Base-by-base conservation (phyloP, 2,113 vertebrate species). In the Nothoprocta perdicaria region DNA sequence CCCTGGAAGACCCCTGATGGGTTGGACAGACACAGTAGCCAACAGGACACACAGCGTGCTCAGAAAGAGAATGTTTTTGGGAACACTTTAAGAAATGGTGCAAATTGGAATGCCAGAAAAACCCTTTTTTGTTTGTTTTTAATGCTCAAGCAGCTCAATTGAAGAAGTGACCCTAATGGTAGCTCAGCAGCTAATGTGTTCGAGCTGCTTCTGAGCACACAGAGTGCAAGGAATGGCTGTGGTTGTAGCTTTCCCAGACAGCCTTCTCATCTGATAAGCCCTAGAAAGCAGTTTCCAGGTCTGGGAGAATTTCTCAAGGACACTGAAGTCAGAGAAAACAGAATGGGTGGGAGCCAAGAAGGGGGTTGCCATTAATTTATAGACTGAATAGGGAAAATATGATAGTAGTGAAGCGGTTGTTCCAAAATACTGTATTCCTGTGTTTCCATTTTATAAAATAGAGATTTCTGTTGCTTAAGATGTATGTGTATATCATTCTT, bases 201-300 rank as follows among this genome's bases (percentile, higher is more conserved):
- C 35, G 55, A 74, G 76, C 41, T 16, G 11, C 45, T 75, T 85
- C 10, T 60, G 33, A 67, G 27, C 41, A 88, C 82, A 72, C 40
- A 29, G 7, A 18, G 29, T 1, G 0, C 23, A 35, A 52, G 41
- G n/a, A 80, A 67, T 11, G 27, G 74, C 18, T 8, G 10, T 23
- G 26, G 1, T 6, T 10, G 14, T 80, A 71, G 48, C 55, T 89
- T 92, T 83, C 67, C 50, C 84, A 93, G 40, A 12, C 71, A 62
- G 10, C 29, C 86, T 92, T 92, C 40, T 73, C 58, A 84, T 76
- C n/a, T 80, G 86, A 89, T 92, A 93, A 93, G 74, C 24, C 21
- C 19, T 8, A 65, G 88, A 52, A 86, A 73, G 46, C 22, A 52
- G 63, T 89, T 90, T 83, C 46, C 33, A 60, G 29, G 46, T 41